A percentile compares a stretch with the other conserved stretches of the same genome.
Evolutionary conservation across 1,140 invertebrate species (phyloP).

Genomic region (Eriosoma lanigerum): DNA sequence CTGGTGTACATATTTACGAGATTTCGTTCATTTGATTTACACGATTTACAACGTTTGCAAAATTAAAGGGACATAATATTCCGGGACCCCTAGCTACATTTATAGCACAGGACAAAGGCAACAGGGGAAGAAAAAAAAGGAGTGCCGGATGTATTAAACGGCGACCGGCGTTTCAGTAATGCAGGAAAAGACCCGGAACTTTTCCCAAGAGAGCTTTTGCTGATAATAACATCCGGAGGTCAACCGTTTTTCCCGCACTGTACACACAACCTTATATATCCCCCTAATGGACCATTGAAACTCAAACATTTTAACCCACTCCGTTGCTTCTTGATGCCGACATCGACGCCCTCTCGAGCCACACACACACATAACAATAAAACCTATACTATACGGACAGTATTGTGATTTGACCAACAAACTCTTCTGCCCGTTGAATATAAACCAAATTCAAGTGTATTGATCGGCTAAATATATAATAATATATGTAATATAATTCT

Average conservation of each 20-base stretch:
- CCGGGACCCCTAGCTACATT: neutral
- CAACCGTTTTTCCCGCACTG: conserved; percentile 35
- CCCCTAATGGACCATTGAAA: conserved; percentile 47
- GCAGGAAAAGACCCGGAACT: conserved; percentile 32
- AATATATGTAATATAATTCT: neutral
- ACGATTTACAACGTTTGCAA: conserved; percentile 40
- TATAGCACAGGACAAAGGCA: conserved; percentile 12
- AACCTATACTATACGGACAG: neutral
- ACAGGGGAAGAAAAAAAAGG: neutral
- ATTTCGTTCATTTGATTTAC: conserved; percentile 21
- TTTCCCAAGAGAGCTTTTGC: conserved; percentile 50
- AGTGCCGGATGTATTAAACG: conserved; percentile 50
- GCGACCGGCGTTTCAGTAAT: conserved; percentile 38
- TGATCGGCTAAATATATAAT: neutral
- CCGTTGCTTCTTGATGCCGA: neutral
- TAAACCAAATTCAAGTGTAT: neutral
- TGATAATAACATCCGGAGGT: conserved; percentile 51
- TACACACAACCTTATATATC: neutral
- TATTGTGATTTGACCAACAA: neutral
- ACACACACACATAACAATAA: neutral
- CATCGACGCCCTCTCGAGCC: neutral
- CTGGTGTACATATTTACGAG: neutral
- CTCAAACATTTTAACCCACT: conserved; percentile 24
- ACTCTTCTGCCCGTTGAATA: neutral
- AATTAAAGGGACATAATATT: conserved; percentile 19